Percentiles rank a stretch among this genome's conserved stretches.
Evolutionary conservation across 2,888 invertebrate genomes (phyloP).

Genomic region (Caradrina clavipalpis): DNA sequence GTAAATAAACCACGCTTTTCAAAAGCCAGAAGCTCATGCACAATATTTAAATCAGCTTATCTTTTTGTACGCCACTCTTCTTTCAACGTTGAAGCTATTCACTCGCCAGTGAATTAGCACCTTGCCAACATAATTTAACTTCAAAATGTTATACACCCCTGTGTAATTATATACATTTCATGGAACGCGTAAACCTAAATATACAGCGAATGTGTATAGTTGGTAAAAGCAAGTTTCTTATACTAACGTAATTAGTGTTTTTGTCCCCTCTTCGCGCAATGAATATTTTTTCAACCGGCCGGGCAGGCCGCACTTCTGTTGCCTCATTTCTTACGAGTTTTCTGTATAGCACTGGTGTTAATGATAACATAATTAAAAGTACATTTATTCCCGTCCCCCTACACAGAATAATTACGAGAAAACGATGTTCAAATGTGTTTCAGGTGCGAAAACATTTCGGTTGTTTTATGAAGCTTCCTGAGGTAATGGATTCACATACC

Average conservation of each 20-base stretch:
- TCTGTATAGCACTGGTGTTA: conserved; percentile 50
- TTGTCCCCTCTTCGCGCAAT: conserved; percentile 37
- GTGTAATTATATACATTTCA: conserved; percentile 24
- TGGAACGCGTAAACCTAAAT: conserved; percentile 33
- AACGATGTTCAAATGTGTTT: conserved; percentile 64
- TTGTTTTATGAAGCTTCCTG: conserved; percentile 63
- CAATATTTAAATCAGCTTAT: conserved; percentile 42
- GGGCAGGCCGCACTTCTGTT: conserved; percentile 43
- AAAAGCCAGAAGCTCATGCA: conserved; percentile 32
- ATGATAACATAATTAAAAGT: conserved; percentile 66
- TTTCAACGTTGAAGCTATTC: conserved; percentile 46
- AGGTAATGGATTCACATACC: conserved; percentile 61
- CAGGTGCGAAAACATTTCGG: conserved; percentile 69
- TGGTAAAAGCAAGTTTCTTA: conserved; percentile 53
- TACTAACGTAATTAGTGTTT: conserved; percentile 51
- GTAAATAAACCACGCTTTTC: conserved; percentile 35
- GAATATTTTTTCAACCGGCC: conserved; percentile 43
- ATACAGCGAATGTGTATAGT: conserved; percentile 38
- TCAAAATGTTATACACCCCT: conserved; percentile 39
- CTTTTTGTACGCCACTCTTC: conserved; percentile 38
- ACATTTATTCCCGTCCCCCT: conserved; percentile 60
- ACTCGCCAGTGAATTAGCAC: conserved; percentile 48
- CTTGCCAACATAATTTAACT: conserved; percentile 26
- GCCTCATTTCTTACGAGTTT: conserved; percentile 51
- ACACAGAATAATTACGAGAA: conserved; percentile 65